Base-by-base conservation (phyloP, 1,140 invertebrate genomes). In the Leptinotarsa texana region DNA sequence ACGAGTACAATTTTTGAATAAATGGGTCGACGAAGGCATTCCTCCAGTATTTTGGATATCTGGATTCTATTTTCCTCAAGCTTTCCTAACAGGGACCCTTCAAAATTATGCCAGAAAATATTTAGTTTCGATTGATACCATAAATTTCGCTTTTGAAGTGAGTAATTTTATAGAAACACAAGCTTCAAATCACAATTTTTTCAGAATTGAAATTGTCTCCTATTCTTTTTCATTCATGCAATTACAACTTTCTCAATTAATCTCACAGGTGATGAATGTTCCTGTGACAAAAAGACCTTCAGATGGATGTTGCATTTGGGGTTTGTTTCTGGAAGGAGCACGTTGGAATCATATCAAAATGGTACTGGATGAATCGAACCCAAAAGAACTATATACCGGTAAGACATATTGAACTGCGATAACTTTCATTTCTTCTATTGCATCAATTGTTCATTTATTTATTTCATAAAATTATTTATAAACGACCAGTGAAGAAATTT, bases 21-120 rank as follows among this genome's bases (percentile, higher is more conserved):
- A 88, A 21, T 95, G 94, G 94, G 88, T 90, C 6, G 86, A 90
- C 11, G 79, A 87, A 11, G 93, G 93, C 22, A 91, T 92, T 74
- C 93, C 94, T 1, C 79, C 87, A 13, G 89, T 91, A 47, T 95
- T 94, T 84, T 96, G 94, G 94, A 93, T 96, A 69, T 94, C 93
- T 0, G 94, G 93, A 1, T 94, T 96, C 83, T 95, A 92, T 85
- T 95, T 95, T 85, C 94, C 94, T 3, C 93, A 95, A 86, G 93
- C 93, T 1, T 94, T 96, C 85, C 87, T 96, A 17, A 95, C 94
- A 5, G 94, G 92, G 62, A 93, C 92, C 3, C 84, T 94, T 63
- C 94, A 95, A 86, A 95, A 95, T 86, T 95, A 88, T 84, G 94
- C 94, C 3, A 87, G 94, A 75, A 93, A 92, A 82, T 88, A 93